Base-by-base conservation (phyloP, 92 coral and sea anemone species). In the Phenganax marumi region DNA sequence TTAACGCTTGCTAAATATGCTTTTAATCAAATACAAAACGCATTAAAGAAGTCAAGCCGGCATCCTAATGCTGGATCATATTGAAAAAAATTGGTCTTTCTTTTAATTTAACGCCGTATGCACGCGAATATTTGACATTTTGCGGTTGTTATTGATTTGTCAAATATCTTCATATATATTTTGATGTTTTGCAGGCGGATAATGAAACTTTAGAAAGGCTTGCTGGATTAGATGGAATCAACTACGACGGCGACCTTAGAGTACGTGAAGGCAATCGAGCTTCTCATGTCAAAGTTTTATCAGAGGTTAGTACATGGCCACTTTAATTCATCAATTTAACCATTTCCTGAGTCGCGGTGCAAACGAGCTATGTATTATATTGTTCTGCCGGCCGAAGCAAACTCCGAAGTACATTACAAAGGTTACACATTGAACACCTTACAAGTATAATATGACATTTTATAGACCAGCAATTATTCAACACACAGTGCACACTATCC, bases 141-240 rank as follows among this genome's bases (percentile, higher is more conserved):
- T 76, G 66, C 83, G 23, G 52, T 72, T 72, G 60, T 49, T 46
- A 46, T n/a, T 72, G 47, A 50, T 23, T 72, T 48, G 52, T 66
- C 43, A 66, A 66, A 25, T 8, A 66, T 66, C 68, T 43, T 76
- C 55, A 56, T 70, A 16, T 76, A 18, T 16, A 11, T 75, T 79
- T 84, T 56, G 60, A 79, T 80, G 21, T 46, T 63, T 89, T 83
- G 58, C 48, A 96, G 99, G 99, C 97, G 8, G 99, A 96, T 73
- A 96, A 96, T 24, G 96, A 96, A 51, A 85, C 93, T 10, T 84
- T 96, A 43, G 93, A 92, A 79, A 89, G 97, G 49, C 92, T 96
- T 58, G 90, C 97, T 39, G 97, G 97, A 13, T 83, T 96, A 62
- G 99, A 96, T 88, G 99, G 99, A 21, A 92, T 96, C 66, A 92